Base-by-base conservation (phyloP, 2,113 vertebrate genomes). In the Lipotes vexillifer region DNA sequence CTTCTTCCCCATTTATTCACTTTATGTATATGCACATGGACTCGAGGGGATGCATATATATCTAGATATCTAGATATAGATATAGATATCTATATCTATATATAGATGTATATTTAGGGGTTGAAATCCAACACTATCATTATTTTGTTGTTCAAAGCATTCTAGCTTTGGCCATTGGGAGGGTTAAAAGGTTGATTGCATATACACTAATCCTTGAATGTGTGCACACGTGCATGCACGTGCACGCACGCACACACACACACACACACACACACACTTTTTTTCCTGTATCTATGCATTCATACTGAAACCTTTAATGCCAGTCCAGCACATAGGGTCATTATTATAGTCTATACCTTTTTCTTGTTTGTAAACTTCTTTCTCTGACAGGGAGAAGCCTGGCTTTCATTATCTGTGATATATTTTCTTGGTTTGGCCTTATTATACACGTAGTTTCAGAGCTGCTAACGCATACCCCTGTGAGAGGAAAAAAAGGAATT, bases 181-280 rank as follows among this genome's bases (percentile, higher is more conserved):
- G 31, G 23, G 6, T 55, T 87, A 11, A 69, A n/a, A 61, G 18
- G 25, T 23, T 69, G 36, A 86, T 0, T 33, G 11, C 57, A 41
- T 33, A 20, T 72, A n/a, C 3, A 65, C 33, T 10, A 52, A n/a
- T 15, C 10, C 15, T 17, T n/a, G 85, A 41, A 74, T 3, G 17
- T 14, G 25, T 5, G 17, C 3, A 2, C 8, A 3, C 7, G 10
- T 27, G 1, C 59, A 8, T 3, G 8, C 38, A 20, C 27, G n/a
- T n/a, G 21, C 80, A 63, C 15, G 21, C 27, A 13, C 29, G 21
- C 31, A 15, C 25, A 49, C 23, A 12, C 46, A 11, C 44, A 46
- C 44, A 46, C 44, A 46, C 44, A 12, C 10, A 46, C 44, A 46
- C 46, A 46, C 46, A 46, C 46, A 46, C 2, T 49, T 49, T 49